Conservation (phyloP, 1,140 invertebrate genomes). For the Oppia nitens region DNA sequence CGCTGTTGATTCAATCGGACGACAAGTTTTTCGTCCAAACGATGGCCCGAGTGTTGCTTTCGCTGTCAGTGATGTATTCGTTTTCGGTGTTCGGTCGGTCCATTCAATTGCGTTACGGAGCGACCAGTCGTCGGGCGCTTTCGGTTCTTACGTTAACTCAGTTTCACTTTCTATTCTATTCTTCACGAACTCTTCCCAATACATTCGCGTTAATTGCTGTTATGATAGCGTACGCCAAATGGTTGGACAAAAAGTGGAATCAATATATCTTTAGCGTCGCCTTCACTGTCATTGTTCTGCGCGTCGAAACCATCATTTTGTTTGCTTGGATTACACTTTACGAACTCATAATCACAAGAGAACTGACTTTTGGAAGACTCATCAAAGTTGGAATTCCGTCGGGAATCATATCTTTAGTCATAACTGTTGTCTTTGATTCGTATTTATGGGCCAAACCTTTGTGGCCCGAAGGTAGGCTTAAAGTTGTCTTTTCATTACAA, state of each 20-base stretch:
- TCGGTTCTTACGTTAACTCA: constrained; percentile 69
- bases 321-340: constrained; percentile 10
- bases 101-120: constrained; percentile 47
- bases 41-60: constrained; percentile 33
- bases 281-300: constrained; percentile 18
- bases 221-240: constrained; percentile 35
- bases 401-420: constrained; percentile 28
- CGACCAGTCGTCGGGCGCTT: constrained; percentile 58
- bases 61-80: constrained; percentile 48
- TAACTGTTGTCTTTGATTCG: constrained; percentile 72
- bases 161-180: constrained; percentile 96
- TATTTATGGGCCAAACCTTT: constrained; percentile 73
- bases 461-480: constrained; percentile 88
- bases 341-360: constrained; percentile 11
- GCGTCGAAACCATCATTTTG: constrained; percentile 15
- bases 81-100: constrained; percentile 47
- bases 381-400: constrained; percentile 15
- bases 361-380: neutral
- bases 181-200: constrained; percentile 84
- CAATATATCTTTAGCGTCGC: constrained; percentile 15
- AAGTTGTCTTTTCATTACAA: neutral
- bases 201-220: constrained; percentile 81
- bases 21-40: constrained; percentile 17
- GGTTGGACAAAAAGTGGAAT: constrained; percentile 16
- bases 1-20: neutral